Conservation (phyloP, 1,140 invertebrate genomes). For the Diachasmimorpha longicaudata region DNA sequence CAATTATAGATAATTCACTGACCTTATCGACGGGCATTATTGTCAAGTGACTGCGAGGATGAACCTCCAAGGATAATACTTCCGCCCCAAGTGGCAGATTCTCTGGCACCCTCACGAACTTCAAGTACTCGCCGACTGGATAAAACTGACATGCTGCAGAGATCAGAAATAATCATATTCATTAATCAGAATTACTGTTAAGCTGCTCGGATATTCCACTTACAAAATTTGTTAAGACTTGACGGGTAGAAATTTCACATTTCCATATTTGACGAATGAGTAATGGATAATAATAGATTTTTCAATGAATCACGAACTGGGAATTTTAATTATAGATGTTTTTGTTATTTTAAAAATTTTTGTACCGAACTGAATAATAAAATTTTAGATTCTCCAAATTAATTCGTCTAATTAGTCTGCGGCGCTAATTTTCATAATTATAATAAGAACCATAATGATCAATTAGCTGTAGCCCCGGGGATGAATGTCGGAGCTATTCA, state of each 20-base stretch:
- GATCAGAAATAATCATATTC: conserved; percentile 45
- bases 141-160: conserved; percentile 78
- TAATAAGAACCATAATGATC: neutral
- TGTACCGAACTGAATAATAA: no score
- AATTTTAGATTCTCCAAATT: neutral
- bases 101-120: conserved; percentile 78
- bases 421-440: neutral
- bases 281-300: no score
- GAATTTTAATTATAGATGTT: no score
- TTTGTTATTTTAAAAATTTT: no score
- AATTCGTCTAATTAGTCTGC: neutral
- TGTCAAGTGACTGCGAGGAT: conserved; percentile 73
- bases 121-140: conserved; percentile 75
- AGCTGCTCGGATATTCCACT: no score
- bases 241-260: no score
- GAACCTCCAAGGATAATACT: conserved; percentile 74
- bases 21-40: conserved; percentile 76
- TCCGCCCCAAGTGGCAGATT: conserved; percentile 72
- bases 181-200: no score
- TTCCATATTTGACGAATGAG: no score
- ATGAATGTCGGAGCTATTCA: neutral
- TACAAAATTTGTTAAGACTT: no score
- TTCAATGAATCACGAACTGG: no score
- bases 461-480: neutral
- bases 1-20: conserved; percentile 5